These are phyloP conservation scores for Anolis sagrei DNA, from an alignment of 2,113 vertebrate species.

Conservation along the genomic window DNA sequence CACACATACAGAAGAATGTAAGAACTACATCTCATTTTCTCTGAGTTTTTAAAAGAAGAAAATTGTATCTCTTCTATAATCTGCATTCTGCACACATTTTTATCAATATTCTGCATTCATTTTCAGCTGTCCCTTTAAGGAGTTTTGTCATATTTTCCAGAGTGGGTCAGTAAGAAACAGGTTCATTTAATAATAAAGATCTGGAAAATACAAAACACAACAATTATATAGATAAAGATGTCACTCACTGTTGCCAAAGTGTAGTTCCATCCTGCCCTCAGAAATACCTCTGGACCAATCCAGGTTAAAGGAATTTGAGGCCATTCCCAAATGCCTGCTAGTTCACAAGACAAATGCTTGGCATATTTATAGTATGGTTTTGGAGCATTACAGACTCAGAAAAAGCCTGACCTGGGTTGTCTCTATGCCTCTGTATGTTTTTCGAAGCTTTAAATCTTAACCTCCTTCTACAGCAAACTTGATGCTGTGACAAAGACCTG, in stretches of 20 bases:
- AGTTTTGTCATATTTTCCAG: too few species aligned
- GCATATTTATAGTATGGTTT: neutral
- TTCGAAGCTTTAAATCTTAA: conserved; percentile 6
- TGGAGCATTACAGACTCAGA: neutral
- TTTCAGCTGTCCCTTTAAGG: too few species aligned
- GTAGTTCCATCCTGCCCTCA: neutral
- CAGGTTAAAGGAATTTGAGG: neutral
- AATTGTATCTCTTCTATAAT: too few species aligned
- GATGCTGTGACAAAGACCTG: conserved; percentile 5
- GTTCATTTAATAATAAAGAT: too few species aligned
- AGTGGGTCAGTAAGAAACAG: too few species aligned
- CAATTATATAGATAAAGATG: too few species aligned
- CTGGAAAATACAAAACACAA: too few species aligned
- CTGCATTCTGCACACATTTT: too few species aligned
- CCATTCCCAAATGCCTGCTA: neutral
- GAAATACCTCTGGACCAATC: neutral
- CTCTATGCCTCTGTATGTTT: neutral
- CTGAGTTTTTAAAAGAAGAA: too few species aligned
- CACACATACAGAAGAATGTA: too few species aligned
- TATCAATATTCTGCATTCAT: too few species aligned
- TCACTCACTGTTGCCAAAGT: neutral
- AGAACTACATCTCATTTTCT: too few species aligned
- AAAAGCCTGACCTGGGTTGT: neutral
- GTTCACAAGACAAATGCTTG: neutral
- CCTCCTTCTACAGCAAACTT: conserved; percentile 23